phyloP scores from a whole-genome alignment of 2,113 vertebrate species.

The Orycteropus afer region DNA sequence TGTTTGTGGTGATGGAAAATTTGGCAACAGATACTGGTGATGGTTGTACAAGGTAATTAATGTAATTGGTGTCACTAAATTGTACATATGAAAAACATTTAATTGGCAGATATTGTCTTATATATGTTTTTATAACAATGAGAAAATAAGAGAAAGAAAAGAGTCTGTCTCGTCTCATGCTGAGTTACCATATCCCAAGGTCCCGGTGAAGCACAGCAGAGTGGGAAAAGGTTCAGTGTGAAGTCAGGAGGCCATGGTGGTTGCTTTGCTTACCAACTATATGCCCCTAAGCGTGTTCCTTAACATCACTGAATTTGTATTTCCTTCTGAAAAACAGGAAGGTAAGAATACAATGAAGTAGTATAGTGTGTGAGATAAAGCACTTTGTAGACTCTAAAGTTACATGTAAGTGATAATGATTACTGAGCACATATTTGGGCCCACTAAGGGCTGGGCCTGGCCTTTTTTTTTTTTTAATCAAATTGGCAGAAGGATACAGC shows the following conservation, averaged over 20 bases:
- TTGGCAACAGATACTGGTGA: not conserved
- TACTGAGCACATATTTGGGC: not conserved
- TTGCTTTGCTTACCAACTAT: not conserved
- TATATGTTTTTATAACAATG: not conserved
- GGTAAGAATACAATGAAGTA: not conserved
- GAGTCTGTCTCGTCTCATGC: not conserved
- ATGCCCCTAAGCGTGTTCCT: not conserved
- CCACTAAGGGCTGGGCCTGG: not conserved
- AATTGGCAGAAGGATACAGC: not conserved
- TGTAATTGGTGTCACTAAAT: not conserved
- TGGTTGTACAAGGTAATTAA: no score
- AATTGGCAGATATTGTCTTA: no score
- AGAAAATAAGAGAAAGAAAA: not conserved
- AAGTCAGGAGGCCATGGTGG: not conserved
- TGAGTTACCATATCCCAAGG: not conserved
- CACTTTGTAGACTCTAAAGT: not conserved
- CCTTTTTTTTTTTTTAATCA: not conserved
- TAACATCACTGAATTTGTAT: not conserved
- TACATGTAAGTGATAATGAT: not conserved
- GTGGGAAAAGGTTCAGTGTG: not conserved
- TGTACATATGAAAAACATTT: not conserved
- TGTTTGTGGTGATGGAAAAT: not conserved
- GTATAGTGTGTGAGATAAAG: not conserved
- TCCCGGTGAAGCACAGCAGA: not conserved
- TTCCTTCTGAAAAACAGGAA: not conserved